These are phyloP conservation scores for Tyria jacobaeae DNA, from an alignment of 2,888 invertebrate species.

Conservation along the genomic window DNA sequence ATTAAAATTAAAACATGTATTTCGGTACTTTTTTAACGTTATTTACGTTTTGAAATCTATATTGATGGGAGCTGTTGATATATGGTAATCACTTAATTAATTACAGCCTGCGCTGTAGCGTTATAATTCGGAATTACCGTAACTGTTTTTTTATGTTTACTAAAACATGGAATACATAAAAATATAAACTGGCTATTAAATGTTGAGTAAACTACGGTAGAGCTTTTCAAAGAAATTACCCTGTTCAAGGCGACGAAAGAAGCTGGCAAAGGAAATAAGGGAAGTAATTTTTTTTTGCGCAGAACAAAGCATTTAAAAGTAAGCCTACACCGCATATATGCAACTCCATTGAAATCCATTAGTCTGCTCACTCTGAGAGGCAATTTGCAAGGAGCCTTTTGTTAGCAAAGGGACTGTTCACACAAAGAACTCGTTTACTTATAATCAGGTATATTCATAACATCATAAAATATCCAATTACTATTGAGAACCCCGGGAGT, in stretches of 20 bases:
- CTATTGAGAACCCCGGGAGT: constrained; percentile 57
- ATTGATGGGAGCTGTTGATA: constrained; percentile 31
- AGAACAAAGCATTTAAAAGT: constrained; percentile 81
- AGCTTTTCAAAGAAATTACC: constrained; percentile 74
- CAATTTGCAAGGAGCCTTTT: constrained; percentile 80
- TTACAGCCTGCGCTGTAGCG: constrained; percentile 20
- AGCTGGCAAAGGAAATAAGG: constrained; percentile 68
- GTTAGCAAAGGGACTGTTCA: constrained; percentile 71
- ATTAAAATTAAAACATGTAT: constrained; percentile 35
- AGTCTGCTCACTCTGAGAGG: constrained; percentile 72
- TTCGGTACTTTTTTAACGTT: constrained; percentile 25
- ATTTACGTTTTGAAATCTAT: constrained; percentile 35
- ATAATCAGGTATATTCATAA: constrained; percentile 73
- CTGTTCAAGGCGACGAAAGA: constrained; percentile 72
- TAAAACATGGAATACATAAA: constrained; percentile 54
- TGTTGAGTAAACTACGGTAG: constrained; percentile 59
- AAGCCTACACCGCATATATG: constrained; percentile 76
- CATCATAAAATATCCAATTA: constrained; percentile 74
- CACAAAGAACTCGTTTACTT: constrained; percentile 68
- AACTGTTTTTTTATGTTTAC: constrained; percentile 25
- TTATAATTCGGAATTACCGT: constrained; percentile 32
- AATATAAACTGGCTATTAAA: constrained; percentile 57
- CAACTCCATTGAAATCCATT: constrained; percentile 83
- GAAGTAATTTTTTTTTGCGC: constrained; percentile 77
- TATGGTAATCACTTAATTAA: constrained; percentile 32